Evolutionary conservation across 2,113 vertebrate genomes (phyloP).

Genomic region (sheep (Ovis aries)): ARS-UI_Ramb_v3.0 NC_056054.1:174107001-174107500

Average conservation of each 20-base stretch:
- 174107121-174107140: not conserved
- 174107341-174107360: not conserved
- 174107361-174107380: not conserved
- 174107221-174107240: not conserved
- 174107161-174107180: not conserved
- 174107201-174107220: constrained; percentile 4
- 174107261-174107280: not conserved
- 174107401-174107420: not conserved
- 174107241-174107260: not conserved
- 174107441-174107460: not conserved
- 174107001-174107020: not conserved
- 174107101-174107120: not conserved
- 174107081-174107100: not conserved
- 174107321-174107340: not conserved
- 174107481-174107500: constrained; percentile 4
- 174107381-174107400: not conserved
- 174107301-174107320: not conserved
- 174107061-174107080: not conserved
- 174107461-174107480: not conserved
- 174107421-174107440: not conserved
- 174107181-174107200: not conserved
- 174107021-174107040: not conserved
- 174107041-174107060: not conserved
- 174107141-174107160: not conserved
- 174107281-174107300: not conserved